Conservation (phyloP, 2,888 invertebrate species). For the Nephrotoma appendiculata region DNA sequence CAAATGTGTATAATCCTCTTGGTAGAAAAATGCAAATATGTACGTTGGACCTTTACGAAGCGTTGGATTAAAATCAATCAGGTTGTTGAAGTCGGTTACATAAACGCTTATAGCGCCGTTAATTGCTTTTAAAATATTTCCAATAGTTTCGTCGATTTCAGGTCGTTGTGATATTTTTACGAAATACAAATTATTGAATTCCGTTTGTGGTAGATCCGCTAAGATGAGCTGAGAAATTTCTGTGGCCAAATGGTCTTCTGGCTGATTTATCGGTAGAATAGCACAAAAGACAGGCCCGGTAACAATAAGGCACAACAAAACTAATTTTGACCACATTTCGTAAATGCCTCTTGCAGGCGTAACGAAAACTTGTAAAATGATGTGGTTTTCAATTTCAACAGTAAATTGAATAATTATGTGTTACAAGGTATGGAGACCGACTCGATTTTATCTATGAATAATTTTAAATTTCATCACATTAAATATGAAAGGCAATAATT, state of each 20-base stretch:
- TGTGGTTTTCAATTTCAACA: too few relatives aligned
- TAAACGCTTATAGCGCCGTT: background rate
- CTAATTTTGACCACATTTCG: background rate
- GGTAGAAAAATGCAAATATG: background rate
- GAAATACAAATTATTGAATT: background rate
- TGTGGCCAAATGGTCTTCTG: background rate
- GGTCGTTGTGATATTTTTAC: background rate
- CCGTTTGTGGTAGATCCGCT: background rate
- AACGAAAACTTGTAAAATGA: too few relatives aligned
- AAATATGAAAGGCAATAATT: too few relatives aligned
- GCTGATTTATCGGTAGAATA: background rate
- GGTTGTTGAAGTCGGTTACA: background rate
- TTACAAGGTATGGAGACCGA: too few relatives aligned
- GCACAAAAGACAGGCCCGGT: background rate
- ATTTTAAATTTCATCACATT: too few relatives aligned
- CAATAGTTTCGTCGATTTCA: background rate
- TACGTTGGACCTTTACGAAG: background rate
- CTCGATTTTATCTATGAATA: too few relatives aligned
- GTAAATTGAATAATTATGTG: too few relatives aligned
- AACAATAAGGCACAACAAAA: background rate
- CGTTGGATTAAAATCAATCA: background rate
- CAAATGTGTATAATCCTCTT: background rate
- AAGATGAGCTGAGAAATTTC: background rate
- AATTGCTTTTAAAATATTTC: background rate
- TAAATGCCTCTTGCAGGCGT: too few relatives aligned